Evolutionary conservation across 2,888 invertebrate species (phyloP).

Genomic region (Campaea margaritaria): DNA sequence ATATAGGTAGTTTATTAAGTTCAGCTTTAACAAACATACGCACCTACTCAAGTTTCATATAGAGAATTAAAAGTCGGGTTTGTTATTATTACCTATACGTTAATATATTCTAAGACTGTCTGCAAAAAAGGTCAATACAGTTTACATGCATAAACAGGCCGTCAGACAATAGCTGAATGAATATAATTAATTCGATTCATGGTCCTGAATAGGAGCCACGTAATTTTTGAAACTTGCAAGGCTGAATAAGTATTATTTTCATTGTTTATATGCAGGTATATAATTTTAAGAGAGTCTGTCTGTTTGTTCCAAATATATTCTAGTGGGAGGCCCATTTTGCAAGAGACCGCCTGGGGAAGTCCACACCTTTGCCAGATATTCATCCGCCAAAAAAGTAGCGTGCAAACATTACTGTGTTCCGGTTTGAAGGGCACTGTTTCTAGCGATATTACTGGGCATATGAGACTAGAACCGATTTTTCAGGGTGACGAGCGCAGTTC

Average conservation of each 20-base stretch:
- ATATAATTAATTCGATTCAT: conserved; percentile 18
- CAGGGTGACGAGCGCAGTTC: no score
- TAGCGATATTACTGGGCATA: no score
- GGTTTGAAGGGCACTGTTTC: no score
- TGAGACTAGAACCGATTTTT: no score
- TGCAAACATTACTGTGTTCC: no score
- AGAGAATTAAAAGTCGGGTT: conserved; percentile 26
- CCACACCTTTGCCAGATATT: no score
- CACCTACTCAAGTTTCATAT: conserved; percentile 1
- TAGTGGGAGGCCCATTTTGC: no score
- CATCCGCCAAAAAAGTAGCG: no score
- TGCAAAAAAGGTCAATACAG: conserved; percentile 45
- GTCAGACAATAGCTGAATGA: conserved; percentile 30
- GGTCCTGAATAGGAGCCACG: conserved; percentile 25
- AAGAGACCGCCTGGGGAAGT: no score
- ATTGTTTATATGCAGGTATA: background rate
- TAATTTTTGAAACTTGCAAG: conserved; percentile 26
- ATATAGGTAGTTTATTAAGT: background rate
- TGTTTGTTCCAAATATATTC: no score
- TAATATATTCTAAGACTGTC: no score
- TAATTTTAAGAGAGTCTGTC: background rate
- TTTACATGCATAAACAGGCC: conserved; percentile 44
- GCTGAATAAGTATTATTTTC: conserved; percentile 11
- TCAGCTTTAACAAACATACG: conserved; percentile 5
- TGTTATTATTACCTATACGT: conserved; percentile 22